These are phyloP conservation scores for Caenorhabditis sp. DNA, from an alignment of 2,888 invertebrate genomes.

Conservation along the genomic window DNA sequence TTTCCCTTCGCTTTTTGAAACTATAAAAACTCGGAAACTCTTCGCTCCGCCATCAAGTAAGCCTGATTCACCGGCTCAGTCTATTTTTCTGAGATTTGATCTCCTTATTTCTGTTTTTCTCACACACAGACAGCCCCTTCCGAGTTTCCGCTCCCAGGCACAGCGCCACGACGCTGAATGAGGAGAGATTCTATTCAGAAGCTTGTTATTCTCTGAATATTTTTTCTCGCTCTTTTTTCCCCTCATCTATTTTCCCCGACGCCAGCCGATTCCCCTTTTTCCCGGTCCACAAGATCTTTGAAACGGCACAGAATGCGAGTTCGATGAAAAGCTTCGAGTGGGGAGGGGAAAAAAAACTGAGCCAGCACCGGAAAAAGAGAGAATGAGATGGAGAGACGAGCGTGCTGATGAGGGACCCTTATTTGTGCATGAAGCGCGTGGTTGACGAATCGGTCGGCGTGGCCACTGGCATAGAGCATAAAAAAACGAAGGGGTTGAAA, in stretches of 20 bases:
- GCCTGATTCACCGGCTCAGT: constrained; percentile 4
- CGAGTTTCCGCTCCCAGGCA: constrained; percentile 34
- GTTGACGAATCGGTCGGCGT: constrained; percentile 41
- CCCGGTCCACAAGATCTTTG: constrained; percentile 41
- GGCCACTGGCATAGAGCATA: constrained; percentile 34
- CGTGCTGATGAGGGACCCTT: constrained; percentile 54
- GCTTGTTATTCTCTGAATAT: constrained; percentile 33
- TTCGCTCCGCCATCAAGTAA: background rate
- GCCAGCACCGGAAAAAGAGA: constrained; percentile 7
- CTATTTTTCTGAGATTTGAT: constrained; percentile 26
- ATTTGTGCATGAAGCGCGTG: constrained; percentile 52
- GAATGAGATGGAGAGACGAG: constrained; percentile 34
- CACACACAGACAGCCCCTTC: background rate
- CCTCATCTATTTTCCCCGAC: constrained; percentile 4
- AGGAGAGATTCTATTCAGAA: constrained; percentile 42
- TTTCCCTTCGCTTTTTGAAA: background rate
- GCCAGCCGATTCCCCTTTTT: constrained; percentile 34
- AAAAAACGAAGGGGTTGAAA: constrained; percentile 37
- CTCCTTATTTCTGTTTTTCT: constrained; percentile 18
- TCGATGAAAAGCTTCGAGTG: constrained; percentile 24
- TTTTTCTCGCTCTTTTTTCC: background rate
- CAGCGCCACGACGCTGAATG: constrained; percentile 14
- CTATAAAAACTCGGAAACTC: background rate
- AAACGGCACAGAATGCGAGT: constrained; percentile 41
- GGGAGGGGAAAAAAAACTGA: constrained; percentile 15